Conservation (phyloP, 2,113 vertebrate species). For the Ciconia boyciana region DNA sequence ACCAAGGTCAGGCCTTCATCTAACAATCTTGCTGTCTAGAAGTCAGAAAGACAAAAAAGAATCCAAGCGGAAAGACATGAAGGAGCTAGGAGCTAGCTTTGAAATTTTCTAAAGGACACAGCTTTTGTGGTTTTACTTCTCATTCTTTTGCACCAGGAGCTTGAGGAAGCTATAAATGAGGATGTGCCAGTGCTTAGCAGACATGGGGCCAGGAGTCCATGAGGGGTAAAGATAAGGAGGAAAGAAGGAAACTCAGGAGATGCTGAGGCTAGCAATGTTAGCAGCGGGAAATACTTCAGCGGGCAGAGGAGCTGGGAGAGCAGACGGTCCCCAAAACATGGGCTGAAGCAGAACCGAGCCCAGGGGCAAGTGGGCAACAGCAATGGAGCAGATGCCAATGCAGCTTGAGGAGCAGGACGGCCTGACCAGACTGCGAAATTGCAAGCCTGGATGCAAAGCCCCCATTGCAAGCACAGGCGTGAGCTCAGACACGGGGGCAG, state of each 20-base stretch:
- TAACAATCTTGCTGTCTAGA: background rate
- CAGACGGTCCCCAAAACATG: background rate
- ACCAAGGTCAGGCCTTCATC: background rate
- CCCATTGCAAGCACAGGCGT: rapidly evolving
- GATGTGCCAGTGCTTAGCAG: background rate
- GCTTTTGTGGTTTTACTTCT: background rate
- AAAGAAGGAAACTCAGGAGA: background rate
- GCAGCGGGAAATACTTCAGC: background rate
- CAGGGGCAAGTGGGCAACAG: background rate
- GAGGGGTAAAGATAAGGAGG: background rate
- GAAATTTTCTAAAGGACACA: background rate
- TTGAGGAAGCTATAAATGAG: background rate
- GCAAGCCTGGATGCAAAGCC: background rate
- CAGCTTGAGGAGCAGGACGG: background rate
- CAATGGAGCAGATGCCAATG: rapidly evolving
- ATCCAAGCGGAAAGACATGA: background rate
- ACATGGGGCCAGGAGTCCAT: background rate
- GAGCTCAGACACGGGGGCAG: background rate
- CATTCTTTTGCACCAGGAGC: background rate
- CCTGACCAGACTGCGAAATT: background rate
- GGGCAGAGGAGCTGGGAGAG: background rate
- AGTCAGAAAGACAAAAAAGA: background rate
- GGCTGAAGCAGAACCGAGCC: background rate
- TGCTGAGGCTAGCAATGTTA: background rate
- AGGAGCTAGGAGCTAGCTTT: background rate